Evolutionary conservation across 2,113 vertebrate genomes (phyloP).

Genomic region (Argyrosomus japonicus): DNA sequence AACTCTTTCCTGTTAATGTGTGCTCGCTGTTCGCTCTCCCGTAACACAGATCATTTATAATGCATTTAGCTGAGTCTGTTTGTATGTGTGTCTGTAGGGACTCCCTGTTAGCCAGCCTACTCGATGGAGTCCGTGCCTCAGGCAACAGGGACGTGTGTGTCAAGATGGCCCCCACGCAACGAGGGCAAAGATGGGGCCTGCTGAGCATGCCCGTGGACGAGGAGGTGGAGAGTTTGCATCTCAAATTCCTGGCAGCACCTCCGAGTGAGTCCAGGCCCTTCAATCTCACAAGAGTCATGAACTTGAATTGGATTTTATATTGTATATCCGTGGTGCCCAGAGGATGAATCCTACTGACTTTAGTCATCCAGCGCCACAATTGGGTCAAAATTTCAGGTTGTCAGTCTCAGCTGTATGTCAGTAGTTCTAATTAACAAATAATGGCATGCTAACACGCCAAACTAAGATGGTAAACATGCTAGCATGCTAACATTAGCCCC

Average conservation of each 20-base stretch:
- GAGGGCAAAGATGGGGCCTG: slow-evolving; percentile 97
- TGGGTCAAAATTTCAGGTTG: background rate
- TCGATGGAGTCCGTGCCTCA: slow-evolving; percentile 97
- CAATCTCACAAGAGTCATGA: background rate
- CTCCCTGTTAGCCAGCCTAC: slow-evolving; percentile 94
- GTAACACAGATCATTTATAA: background rate
- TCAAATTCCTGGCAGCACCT: slow-evolving; percentile 94
- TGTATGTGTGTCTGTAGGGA: slow-evolving; percentile 83
- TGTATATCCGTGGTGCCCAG: background rate
- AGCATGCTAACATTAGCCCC: no score
- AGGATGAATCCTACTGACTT: background rate
- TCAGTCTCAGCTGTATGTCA: background rate
- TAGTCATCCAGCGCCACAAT: background rate
- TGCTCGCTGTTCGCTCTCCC: background rate
- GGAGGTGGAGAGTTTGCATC: slow-evolving; percentile 97
- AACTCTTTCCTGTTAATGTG: background rate
- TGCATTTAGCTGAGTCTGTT: slow-evolving; percentile 20
- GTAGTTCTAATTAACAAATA: background rate
- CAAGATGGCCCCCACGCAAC: slow-evolving; percentile 94
- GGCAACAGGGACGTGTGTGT: slow-evolving; percentile 98
- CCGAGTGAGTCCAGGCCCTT: slow-evolving; percentile 87
- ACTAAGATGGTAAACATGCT: background rate
- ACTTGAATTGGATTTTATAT: background rate
- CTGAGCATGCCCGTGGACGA: slow-evolving; percentile 98
- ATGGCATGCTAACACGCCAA: background rate